Base-by-base conservation (phyloP, 2,888 invertebrate species). In the Erebia epiphron region DNA sequence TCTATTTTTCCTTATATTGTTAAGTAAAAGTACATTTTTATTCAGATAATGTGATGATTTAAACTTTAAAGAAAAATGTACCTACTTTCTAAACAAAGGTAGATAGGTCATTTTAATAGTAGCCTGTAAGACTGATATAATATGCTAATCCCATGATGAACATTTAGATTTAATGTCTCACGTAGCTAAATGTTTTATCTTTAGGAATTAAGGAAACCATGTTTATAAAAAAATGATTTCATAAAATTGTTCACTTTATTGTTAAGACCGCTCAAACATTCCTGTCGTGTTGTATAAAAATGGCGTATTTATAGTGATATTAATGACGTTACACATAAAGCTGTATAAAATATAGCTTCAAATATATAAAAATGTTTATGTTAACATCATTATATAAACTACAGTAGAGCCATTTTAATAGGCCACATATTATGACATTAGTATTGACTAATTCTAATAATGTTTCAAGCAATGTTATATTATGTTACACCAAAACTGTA, bases 111-210 rank as follows among this genome's bases (percentile, higher is more conserved):
- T 43, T 63, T 57, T 49, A 7, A 63, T 21, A 46, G n/a, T 71
- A 71, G 71, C 35, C 66, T 61, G 16, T 71, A 71, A 71, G 68
- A 62, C 68, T 68, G 65, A 70, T 62, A 46, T 43, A 46, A 43
- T 41, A 49, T 5, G 18, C 18, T 54, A 18, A 16, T 54, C 54
- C 54, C 18, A 2, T 54, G 18, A 26, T 21, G 26, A 26, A 35
- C 5, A 58, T 26, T 35, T 35, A 57, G 26, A 11, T 57, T 8
- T 35, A 58, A 58, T 5, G 35, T 35, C 35, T 35, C 26, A n/a
- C 7, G 57, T 58, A 58, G 57, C 9, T 10, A 16, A 54, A 58
- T 5, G 9, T 58, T 58, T 58, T 35, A 35, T 35, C 57, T 7
- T 13, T 57, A 26, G 13, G 5, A 26, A 57, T 26, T 13, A 26